Evolutionary conservation across 2,797 vertebrate species (phyloP), one percentile per base, ranked within the genome.

Genomic region (Synaphobranchus kaupii): DNA sequence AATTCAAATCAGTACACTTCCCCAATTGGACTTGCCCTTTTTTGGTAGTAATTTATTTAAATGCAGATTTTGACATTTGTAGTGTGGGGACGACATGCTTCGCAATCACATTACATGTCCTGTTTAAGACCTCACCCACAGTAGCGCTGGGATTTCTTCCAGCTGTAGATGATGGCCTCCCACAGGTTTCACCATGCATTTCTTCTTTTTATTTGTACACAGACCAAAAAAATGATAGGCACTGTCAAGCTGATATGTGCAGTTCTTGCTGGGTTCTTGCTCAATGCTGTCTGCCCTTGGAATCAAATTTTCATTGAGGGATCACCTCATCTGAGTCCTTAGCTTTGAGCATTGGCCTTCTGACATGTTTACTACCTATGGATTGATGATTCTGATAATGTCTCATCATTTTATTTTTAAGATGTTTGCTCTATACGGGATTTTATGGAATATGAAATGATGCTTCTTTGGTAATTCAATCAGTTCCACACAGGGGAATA

Each of bases 401-500:
- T 52, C 31, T 34, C 8, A 48, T 68, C 88, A 89, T 88, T 88
- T 88, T 50, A 81, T 84, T 63, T 73, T n/a, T 54, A 73, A 89
- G 86, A 85, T 86, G 86, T 76, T 83, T 56, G 44, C 85, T 87
- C 76, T 54, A 56, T 83, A 87, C 85, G 86, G 68, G 83, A 34
- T n/a, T 88, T 73, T 44, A 66, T 63, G 34, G 83, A 83, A 47
- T 47, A 63, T 48, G 50, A 89, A 85, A 81, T 84, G 56, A 88
- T 86, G 86, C 86, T 73, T 71, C 81, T 82, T 47, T 54, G 82
- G 84, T 80, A 80, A 81, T 89, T 88, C 84, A 86, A 89, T 90
- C 86, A 20, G 86, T 60, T 31, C 39, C 50, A 66, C 84, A 76
- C 54, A 68, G 48, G 54, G 66, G 76, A 82, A 82, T 54, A 66